These are phyloP conservation scores for Tragelaphus scriptus DNA, from an alignment of 2,113 vertebrate species.

Conservation along the genomic window DNA sequence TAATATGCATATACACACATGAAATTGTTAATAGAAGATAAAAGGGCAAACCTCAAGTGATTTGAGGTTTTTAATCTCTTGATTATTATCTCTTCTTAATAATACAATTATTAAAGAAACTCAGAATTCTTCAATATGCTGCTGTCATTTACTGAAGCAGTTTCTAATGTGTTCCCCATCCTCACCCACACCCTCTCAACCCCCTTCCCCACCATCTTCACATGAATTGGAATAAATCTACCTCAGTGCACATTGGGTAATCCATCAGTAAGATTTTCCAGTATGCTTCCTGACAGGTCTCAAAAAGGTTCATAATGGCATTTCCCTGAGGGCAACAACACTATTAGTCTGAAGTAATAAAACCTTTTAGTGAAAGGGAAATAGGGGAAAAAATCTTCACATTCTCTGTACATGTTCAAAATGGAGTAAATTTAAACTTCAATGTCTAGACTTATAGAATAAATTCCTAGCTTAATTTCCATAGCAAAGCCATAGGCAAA, in stretches of 20 bases:
- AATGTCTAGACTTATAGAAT: constrained; percentile 35
- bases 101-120: not conserved
- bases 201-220: not conserved
- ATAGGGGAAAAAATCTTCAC: not conserved
- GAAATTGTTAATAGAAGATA: not conserved
- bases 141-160: not conserved
- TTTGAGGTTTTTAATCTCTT: not conserved
- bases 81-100: not conserved
- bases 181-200: not conserved
- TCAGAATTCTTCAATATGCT: not conserved
- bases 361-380: constrained; percentile 57
- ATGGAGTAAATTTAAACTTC: constrained; percentile 32
- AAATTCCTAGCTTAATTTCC: constrained; percentile 36
- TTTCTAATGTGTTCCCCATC: not conserved
- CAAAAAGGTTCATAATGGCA: constrained; percentile 49
- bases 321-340: constrained; percentile 40
- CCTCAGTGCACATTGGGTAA: not conserved
- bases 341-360: constrained; percentile 60
- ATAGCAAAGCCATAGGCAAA: constrained; percentile 48
- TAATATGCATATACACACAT: accelerated
- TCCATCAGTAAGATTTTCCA: constrained; percentile 26
- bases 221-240: not conserved
- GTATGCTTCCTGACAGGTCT: constrained; percentile 40
- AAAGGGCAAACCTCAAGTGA: not conserved
- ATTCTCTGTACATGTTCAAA: constrained; percentile 46